Percentiles rank a stretch among this genome's conserved stretches.
Conservation (phyloP, 2,113 vertebrate genomes). For the Salminus brasiliensis region DNA sequence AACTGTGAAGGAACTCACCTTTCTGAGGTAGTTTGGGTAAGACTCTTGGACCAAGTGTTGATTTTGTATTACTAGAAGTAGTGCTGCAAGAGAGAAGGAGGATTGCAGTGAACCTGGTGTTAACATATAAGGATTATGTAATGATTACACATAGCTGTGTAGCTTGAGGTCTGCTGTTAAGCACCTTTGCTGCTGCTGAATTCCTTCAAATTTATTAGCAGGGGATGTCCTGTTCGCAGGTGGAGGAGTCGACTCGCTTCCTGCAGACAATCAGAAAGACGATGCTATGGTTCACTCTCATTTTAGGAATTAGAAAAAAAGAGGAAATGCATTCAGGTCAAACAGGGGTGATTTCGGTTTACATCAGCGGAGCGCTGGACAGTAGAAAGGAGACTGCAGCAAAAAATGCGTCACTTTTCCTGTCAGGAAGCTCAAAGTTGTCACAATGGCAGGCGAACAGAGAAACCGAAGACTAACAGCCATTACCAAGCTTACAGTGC, state of each 20-base stretch:
- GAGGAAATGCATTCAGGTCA: conserved; percentile 1
- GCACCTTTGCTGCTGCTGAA: conserved; percentile 87
- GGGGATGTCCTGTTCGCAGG: conserved; percentile 76
- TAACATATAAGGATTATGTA: background rate
- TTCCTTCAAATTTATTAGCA: conserved; percentile 86
- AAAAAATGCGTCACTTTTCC: background rate
- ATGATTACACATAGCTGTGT: background rate
- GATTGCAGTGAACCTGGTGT: background rate
- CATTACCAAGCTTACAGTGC: background rate
- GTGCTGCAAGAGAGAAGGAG: conserved; percentile 68
- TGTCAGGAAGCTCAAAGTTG: background rate
- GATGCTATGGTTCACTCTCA: background rate
- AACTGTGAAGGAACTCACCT: conserved; percentile 70
- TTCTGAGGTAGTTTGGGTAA: conserved; percentile 95
- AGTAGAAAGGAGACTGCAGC: background rate
- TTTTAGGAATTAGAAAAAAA: background rate
- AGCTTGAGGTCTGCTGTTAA: background rate
- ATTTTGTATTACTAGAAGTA: conserved; percentile 80
- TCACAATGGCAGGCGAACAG: background rate
- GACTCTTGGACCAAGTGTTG: conserved; percentile 87
- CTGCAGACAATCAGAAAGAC: conserved; percentile 61
- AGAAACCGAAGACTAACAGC: background rate
- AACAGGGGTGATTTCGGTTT: background rate
- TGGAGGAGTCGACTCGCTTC: conserved; percentile 81
- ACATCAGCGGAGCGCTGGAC: background rate